Evolutionary conservation across 2,113 vertebrate species (phyloP).

Genomic region (Erpornis zantholeuca): DNA sequence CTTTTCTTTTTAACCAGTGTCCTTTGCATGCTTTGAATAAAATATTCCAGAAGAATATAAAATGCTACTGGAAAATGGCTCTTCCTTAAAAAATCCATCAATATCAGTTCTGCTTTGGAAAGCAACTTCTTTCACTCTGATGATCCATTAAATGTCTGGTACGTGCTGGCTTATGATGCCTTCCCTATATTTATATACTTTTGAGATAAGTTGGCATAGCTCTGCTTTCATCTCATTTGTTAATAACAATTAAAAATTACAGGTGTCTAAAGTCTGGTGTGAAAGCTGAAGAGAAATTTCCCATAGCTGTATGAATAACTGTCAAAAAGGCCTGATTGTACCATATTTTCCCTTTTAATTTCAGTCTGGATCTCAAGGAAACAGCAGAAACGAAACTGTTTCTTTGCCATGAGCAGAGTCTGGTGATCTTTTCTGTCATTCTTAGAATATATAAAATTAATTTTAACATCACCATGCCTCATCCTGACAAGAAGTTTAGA

Average conservation of each 20-base stretch:
- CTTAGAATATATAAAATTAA: neutral
- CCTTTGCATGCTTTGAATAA: neutral
- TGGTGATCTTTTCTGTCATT: neutral
- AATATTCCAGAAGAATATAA: neutral
- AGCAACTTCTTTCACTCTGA: neutral
- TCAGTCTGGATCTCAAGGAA: neutral
- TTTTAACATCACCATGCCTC: neutral
- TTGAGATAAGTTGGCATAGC: neutral
- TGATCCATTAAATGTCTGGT: neutral
- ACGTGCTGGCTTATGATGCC: neutral
- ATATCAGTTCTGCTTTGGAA: neutral
- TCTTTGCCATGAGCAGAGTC: neutral
- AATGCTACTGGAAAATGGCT: neutral
- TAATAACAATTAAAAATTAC: neutral
- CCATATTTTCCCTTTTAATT: neutral
- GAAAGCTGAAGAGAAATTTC: neutral
- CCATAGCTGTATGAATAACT: neutral
- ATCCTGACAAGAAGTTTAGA: neutral
- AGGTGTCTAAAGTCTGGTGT: neutral
- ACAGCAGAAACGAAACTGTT: neutral
- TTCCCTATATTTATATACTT: neutral
- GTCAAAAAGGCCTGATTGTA: neutral
- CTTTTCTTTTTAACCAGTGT: neutral
- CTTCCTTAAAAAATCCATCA: neutral
- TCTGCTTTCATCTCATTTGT: neutral